Evolutionary conservation across 23 tunicate species (phyloP).

Genomic region (Ciona savignyi): DNA sequence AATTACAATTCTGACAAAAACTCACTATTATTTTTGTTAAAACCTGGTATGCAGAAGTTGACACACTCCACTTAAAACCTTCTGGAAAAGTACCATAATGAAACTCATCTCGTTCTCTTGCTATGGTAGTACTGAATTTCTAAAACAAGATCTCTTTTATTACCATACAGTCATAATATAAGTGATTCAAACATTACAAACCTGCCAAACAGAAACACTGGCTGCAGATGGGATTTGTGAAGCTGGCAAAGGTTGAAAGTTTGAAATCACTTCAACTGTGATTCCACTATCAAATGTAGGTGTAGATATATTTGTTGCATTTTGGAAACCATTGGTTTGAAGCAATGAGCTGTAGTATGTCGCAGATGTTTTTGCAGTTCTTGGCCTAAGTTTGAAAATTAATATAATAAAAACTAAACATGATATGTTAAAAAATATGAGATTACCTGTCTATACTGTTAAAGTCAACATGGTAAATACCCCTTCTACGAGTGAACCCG

Average conservation of each 20-base stretch:
- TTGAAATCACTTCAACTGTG: not conserved
- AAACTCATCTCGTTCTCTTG: conserved; percentile 62
- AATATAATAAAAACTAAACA: not conserved
- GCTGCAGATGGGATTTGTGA: conserved; percentile 76
- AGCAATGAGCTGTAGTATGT: conserved; percentile 27
- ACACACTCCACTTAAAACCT: conserved; percentile 88
- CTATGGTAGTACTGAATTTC: conserved; percentile 59
- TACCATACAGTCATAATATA: too few species aligned
- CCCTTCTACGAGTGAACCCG: conserved; percentile 59
- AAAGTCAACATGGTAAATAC: conserved; percentile 66
- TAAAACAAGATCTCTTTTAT: conserved; percentile 6
- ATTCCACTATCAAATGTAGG: not conserved
- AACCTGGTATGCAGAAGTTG: conserved; percentile 98
- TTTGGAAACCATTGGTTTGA: conserved; percentile 29
- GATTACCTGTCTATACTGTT: conserved; percentile 50
- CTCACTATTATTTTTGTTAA: not conserved
- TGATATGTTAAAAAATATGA: not conserved
- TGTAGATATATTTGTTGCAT: conserved; percentile 13
- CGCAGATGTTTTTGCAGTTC: conserved; percentile 71
- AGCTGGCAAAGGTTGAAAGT: conserved; percentile 27
- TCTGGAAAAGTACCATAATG: conserved; percentile 78
- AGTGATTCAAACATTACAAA: conserved; percentile 8
- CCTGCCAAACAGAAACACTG: conserved; percentile 68
- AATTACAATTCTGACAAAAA: not conserved
- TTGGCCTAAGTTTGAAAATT: conserved; percentile 59